These are phyloP conservation scores for Fundulus diaphanus DNA, from an alignment of 2,797 vertebrate species.

Conservation along the genomic window DNA sequence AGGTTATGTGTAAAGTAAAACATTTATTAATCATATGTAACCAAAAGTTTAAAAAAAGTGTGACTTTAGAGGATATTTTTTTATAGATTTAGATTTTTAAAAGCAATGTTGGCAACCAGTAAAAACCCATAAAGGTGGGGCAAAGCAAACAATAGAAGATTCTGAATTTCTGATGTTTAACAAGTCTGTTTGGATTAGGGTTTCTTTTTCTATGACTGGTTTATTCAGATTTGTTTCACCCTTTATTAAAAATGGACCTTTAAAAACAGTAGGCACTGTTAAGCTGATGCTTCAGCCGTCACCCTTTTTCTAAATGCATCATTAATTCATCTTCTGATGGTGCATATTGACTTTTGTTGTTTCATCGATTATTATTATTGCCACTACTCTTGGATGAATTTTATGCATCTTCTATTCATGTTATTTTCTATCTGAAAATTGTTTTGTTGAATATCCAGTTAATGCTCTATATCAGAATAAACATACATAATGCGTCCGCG, in stretches of 20 bases:
- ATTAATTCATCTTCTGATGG: background rate
- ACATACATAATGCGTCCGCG: conserved; percentile 88
- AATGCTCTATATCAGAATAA: background rate
- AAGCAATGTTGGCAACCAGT: background rate
- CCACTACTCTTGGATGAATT: background rate
- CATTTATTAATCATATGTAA: too few species aligned
- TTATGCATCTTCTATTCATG: background rate
- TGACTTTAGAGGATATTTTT: background rate
- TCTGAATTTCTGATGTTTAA: too few species aligned
- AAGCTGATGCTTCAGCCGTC: too few species aligned
- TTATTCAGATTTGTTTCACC: too few species aligned
- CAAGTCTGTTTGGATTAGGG: too few species aligned
- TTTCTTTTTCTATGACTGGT: too few species aligned
- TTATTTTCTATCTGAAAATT: background rate
- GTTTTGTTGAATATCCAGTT: background rate
- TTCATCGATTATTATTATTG: background rate
- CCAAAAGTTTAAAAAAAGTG: too few species aligned
- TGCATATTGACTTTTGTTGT: background rate
- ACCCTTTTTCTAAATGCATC: too few species aligned
- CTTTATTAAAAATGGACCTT: too few species aligned
- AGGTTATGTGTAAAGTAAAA: too few species aligned
- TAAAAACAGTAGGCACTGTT: too few species aligned
- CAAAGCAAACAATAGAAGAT: background rate
- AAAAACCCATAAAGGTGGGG: background rate
- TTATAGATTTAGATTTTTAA: background rate